Conservation (phyloP, 2,888 invertebrate genomes). For the Linnaemya tessellans region DNA sequence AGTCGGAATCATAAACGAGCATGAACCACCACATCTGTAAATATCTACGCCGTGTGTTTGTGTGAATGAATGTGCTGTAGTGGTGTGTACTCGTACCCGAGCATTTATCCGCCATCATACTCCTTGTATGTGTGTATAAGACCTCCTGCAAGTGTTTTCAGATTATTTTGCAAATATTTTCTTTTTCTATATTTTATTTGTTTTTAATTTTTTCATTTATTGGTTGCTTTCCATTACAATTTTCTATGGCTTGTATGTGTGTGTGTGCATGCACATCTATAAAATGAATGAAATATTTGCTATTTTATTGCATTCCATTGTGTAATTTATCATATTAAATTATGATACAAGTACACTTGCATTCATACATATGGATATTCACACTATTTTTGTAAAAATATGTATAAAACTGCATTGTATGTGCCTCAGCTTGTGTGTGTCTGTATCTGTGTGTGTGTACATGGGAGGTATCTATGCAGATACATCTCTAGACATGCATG, state of each 20-base stretch:
- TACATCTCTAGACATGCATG: background rate
- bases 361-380: background rate
- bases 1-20: slow-evolving; percentile 20
- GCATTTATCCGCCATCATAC: slow-evolving; percentile 27
- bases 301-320: slow-evolving; percentile 63
- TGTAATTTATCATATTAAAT: slow-evolving; percentile 63
- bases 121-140: slow-evolving; percentile 45
- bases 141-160: slow-evolving; percentile 70
- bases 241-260: slow-evolving; percentile 39
- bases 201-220: slow-evolving; percentile 24
- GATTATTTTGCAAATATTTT: slow-evolving; percentile 48
- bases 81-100: background rate
- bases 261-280: background rate
- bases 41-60: background rate
- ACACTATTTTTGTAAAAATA: background rate
- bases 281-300: slow-evolving; percentile 63
- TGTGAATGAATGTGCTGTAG: slow-evolving; percentile 19
- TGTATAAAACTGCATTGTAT: background rate
- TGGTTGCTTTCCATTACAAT: slow-evolving; percentile 14
- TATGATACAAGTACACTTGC: slow-evolving; percentile 20
- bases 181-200: background rate
- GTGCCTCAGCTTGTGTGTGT: background rate
- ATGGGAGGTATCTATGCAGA: background rate
- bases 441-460: background rate
- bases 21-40: slow-evolving; percentile 5